A percentile compares a stretch with the other conserved stretches of the same genome.
These are phyloP conservation scores for Oenanthe melanoleuca DNA, from an alignment of 2,113 vertebrate species.

Conservation along the genomic window DNA sequence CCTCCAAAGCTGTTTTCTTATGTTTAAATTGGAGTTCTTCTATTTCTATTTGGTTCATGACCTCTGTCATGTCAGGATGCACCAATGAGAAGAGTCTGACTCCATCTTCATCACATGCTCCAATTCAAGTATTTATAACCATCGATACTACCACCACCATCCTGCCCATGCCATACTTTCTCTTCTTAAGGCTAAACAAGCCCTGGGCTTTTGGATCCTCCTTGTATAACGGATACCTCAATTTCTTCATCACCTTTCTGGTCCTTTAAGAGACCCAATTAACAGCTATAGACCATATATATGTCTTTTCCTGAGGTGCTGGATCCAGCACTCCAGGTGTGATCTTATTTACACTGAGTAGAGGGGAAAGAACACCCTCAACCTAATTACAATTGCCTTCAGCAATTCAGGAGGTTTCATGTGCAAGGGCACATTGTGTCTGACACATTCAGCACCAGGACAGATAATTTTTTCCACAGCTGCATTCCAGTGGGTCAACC, in stretches of 20 bases:
- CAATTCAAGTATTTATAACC: background rate
- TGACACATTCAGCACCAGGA: background rate
- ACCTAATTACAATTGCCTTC: background rate
- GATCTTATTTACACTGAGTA: background rate
- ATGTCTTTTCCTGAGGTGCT: background rate
- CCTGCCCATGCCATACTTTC: accelerated
- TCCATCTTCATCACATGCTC: background rate
- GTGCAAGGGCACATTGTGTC: background rate
- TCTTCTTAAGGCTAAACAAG: background rate
- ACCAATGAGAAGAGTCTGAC: background rate
- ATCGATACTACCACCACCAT: background rate
- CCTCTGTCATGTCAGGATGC: background rate
- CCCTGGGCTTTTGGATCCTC: background rate
- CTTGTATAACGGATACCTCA: background rate
- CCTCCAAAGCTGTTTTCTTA: background rate
- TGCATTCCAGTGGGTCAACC: accelerated
- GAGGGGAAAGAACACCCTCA: background rate
- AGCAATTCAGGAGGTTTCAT: background rate
- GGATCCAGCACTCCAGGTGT: background rate
- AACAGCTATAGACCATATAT: background rate
- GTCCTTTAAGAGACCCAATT: background rate
- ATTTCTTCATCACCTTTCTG: background rate
- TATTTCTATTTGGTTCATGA: background rate
- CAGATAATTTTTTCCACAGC: background rate
- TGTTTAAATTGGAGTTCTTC: background rate